A percentile compares a stretch with the other conserved stretches of the same genome.
phyloP scores from a whole-genome alignment of 2,888 invertebrate genomes.

The Leucoptera coffeella region DNA sequence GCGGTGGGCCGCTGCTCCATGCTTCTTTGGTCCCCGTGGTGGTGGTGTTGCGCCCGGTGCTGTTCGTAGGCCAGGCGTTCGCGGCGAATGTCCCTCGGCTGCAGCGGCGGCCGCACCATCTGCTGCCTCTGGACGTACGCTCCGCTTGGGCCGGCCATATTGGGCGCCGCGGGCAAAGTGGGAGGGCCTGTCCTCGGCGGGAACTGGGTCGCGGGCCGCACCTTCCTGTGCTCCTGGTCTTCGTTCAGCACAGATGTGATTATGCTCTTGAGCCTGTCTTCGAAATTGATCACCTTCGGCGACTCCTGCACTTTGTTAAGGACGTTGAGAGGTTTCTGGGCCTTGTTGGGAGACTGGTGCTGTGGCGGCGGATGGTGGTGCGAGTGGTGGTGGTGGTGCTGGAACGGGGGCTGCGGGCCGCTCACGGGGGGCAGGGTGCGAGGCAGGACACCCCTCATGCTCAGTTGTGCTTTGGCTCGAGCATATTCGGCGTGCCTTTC shows the following conservation, averaged over 20 bases:
- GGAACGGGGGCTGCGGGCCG: constrained; percentile 12
- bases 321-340: constrained; percentile 37
- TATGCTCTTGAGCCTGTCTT: constrained; percentile 82
- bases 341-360: constrained; percentile 26
- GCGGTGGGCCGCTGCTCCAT: constrained; percentile 6
- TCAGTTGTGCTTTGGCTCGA: constrained; percentile 9
- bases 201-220: constrained; percentile 6
- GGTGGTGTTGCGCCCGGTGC: constrained; percentile 10
- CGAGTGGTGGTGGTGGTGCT: constrained; percentile 19
- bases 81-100: constrained; percentile 1
- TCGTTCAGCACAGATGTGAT: constrained; percentile 83
- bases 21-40: constrained; percentile 1
- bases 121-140: neutral
- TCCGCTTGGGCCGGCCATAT: neutral
- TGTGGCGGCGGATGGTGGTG: no score
- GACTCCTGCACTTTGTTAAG: constrained; percentile 63
- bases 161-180: constrained; percentile 6
- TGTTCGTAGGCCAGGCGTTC: constrained; percentile 8
- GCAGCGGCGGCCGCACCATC: neutral
- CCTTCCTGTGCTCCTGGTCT: constrained; percentile 51
- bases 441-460: constrained; percentile 14
- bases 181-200: constrained; percentile 1
- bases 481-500: constrained; percentile 20
- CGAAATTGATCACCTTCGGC: constrained; percentile 82
- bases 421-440: constrained; percentile 19